Conservation (phyloP, 2,113 vertebrate genomes). For the Cromileptes altivelis region DNA sequence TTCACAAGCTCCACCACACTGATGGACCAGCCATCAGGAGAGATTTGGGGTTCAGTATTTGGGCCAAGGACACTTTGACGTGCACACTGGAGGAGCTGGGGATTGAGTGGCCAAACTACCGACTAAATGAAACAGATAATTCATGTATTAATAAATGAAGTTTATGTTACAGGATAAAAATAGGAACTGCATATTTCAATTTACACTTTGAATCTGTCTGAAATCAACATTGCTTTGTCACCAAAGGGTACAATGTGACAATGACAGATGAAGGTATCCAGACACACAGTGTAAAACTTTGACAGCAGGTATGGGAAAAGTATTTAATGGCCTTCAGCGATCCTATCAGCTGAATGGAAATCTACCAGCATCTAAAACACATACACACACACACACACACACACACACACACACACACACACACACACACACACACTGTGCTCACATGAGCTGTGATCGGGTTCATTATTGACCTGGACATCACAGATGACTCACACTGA, state of each 20-base stretch:
- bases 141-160: too few relatives aligned
- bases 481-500: slow-evolving; percentile 10
- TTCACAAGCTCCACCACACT: too few relatives aligned
- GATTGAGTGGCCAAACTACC: too few relatives aligned
- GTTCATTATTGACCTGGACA: slow-evolving; percentile 70
- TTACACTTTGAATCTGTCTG: neutral
- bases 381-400: neutral
- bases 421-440: neutral
- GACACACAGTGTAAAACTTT: neutral
- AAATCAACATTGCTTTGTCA: too few relatives aligned
- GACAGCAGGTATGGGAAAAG: neutral
- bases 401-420: neutral
- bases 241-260: neutral
- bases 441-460: slow-evolving; percentile 22
- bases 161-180: too few relatives aligned
- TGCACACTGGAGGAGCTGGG: too few relatives aligned
- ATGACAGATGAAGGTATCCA: neutral
- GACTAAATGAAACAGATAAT: too few relatives aligned
- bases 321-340: neutral
- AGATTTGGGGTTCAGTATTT: too few relatives aligned
- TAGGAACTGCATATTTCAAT: neutral
- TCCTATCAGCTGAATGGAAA: slow-evolving; percentile 44
- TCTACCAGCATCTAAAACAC: slow-evolving; percentile 40
- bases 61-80: too few relatives aligned
- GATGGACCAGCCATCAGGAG: too few relatives aligned